Evolutionary conservation across 2,797 vertebrate genomes (phyloP).

Genomic region (Paguma larvata): DNA sequence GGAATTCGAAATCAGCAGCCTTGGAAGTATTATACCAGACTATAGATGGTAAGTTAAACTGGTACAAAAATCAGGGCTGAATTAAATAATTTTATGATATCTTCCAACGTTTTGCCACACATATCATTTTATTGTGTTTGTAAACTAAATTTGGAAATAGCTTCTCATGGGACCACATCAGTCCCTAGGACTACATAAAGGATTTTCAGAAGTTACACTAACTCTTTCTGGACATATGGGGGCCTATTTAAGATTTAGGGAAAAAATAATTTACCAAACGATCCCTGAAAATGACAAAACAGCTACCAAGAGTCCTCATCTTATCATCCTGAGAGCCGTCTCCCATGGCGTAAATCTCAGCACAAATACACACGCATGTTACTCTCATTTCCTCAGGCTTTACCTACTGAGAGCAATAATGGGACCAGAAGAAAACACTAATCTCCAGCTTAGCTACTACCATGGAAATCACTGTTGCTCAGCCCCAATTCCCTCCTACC

Average conservation of each 20-base stretch:
- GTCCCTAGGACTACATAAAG: background rate
- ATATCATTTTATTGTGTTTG: conserved; percentile 5
- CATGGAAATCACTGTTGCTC: background rate
- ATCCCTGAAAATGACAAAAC: conserved; percentile 42
- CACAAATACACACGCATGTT: background rate
- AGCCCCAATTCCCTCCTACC: background rate
- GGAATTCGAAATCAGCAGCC: conserved; percentile 77
- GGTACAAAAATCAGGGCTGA: conserved; percentile 61
- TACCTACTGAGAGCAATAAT: background rate
- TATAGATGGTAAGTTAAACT: conserved; percentile 56
- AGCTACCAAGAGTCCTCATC: background rate
- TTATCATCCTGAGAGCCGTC: background rate
- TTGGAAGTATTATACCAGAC: conserved; percentile 52
- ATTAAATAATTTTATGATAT: conserved; percentile 57
- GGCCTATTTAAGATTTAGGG: background rate
- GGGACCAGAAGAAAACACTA: background rate
- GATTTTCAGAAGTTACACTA: conserved; percentile 12
- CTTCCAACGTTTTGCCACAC: background rate
- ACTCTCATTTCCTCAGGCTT: background rate
- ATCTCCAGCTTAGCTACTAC: background rate
- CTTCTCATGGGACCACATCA: background rate
- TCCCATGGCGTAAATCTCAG: background rate
- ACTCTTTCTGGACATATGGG: conserved; percentile 17
- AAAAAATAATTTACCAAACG: conserved; percentile 7
- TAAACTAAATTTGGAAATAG: conserved; percentile 67